phyloP scores from a whole-genome alignment of 2,797 vertebrate genomes.

The Todus mexicanus region DNA sequence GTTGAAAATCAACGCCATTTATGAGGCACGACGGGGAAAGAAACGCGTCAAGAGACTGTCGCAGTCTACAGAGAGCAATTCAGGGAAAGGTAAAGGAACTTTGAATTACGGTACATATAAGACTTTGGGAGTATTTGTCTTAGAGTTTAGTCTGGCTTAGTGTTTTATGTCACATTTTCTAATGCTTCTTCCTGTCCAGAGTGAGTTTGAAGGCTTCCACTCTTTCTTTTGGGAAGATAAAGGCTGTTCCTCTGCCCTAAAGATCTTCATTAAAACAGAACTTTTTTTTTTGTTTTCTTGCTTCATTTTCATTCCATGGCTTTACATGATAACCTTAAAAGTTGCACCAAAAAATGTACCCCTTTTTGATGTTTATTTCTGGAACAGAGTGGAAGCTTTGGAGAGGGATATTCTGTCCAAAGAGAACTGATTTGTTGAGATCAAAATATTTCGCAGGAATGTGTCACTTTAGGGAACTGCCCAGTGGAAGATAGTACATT shows the following conservation, averaged over 20 bases:
- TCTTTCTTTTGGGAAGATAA: neutral
- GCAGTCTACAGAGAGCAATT: constrained; percentile 89
- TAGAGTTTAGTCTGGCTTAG: neutral
- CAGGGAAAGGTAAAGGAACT: constrained; percentile 85
- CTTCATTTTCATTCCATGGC: neutral
- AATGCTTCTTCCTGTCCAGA: neutral
- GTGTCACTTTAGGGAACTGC: neutral
- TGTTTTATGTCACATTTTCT: neutral
- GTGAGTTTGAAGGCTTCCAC: neutral
- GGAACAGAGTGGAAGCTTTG: constrained; percentile 1
- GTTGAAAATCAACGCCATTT: constrained; percentile 92
- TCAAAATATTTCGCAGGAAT: constrained; percentile 4
- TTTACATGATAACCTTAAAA: constrained; percentile 1
- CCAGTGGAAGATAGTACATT: neutral
- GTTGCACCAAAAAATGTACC: neutral
- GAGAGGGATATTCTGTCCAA: constrained; percentile 20
- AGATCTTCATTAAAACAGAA: neutral
- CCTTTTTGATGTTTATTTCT: constrained; percentile 45
- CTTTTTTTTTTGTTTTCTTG: neutral
- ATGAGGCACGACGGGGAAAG: constrained; percentile 92
- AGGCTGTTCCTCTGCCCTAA: neutral
- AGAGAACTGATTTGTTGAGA: constrained; percentile 24
- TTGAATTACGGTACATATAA: neutral
- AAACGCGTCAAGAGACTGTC: constrained; percentile 92
- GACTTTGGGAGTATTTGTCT: neutral